These are phyloP conservation scores for Drosophila ficusphila DNA, from an alignment of 1,140 invertebrate species.

Conservation along the genomic window DNA sequence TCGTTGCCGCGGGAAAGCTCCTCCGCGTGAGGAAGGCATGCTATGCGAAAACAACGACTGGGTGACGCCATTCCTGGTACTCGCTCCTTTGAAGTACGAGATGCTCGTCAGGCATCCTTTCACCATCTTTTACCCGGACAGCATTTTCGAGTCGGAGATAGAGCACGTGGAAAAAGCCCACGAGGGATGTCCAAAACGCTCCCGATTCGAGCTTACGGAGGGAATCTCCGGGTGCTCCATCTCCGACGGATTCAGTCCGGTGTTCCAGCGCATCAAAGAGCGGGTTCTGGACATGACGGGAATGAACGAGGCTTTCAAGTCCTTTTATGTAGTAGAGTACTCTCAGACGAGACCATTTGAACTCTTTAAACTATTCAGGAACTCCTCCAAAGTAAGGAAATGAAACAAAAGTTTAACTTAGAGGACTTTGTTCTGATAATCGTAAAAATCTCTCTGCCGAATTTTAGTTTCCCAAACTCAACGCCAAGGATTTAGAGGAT, in stretches of 20 bases:
- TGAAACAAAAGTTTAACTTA: not conserved
- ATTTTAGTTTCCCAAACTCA: conserved; percentile 13
- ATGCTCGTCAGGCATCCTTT: conserved; percentile 92
- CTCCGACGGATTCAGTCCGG: conserved; percentile 16
- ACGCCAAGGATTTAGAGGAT: not conserved
- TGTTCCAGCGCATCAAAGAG: not conserved
- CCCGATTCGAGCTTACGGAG: not conserved
- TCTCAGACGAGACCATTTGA: conserved; percentile 3
- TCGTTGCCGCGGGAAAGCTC: conserved; percentile 9
- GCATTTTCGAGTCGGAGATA: conserved; percentile 95
- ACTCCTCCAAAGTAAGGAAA: not conserved
- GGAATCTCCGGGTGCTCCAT: conserved; percentile 38
- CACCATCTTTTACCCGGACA: conserved; percentile 94
- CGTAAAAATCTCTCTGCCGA: too few species aligned
- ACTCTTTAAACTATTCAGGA: conserved; percentile 1
- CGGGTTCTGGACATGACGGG: conserved; percentile 44
- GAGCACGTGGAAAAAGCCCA: conserved; percentile 89
- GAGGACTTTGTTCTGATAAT: too few species aligned
- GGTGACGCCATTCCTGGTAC: conserved; percentile 89
- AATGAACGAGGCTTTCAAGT: not conserved
- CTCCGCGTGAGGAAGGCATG: conserved; percentile 79
- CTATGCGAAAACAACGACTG: conserved; percentile 91
- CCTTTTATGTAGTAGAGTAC: conserved; percentile 27
- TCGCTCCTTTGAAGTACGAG: conserved; percentile 96
- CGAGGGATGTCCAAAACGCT: not conserved